A percentile compares a stretch with the other conserved stretches of the same genome.
phyloP scores from a whole-genome alignment of 2,113 vertebrate species.

The Carassius carassius region DNA sequence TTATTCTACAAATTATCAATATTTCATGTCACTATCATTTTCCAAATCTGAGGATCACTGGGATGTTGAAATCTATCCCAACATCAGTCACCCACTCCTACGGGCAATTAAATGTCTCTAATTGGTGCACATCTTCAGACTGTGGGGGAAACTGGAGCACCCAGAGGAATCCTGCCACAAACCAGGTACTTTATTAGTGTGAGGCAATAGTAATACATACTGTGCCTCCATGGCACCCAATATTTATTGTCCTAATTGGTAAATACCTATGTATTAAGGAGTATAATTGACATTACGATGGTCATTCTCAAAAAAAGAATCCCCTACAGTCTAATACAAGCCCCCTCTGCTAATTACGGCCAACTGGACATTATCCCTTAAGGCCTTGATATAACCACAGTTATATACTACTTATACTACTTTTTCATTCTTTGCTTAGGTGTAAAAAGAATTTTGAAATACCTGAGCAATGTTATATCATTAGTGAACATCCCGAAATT shows the following conservation, averaged over 20 bases:
- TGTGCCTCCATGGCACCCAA: neutral
- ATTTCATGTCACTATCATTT: neutral
- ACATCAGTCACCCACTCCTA: constrained; percentile 1
- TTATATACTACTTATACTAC: too few species aligned
- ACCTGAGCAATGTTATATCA: too few species aligned
- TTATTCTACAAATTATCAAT: neutral
- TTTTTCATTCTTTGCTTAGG: neutral
- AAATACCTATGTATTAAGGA: too few species aligned
- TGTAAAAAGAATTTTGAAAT: too few species aligned
- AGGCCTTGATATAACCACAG: too few species aligned
- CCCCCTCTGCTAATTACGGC: too few species aligned
- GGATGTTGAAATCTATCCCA: too few species aligned
- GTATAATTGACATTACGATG: too few species aligned
- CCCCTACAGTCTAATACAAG: too few species aligned
- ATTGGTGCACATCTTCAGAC: neutral
- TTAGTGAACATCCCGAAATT: too few species aligned
- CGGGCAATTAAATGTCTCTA: neutral
- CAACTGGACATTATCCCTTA: too few species aligned
- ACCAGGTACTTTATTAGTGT: neutral
- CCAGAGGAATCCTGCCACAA: neutral
- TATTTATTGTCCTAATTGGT: neutral
- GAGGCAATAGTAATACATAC: neutral
- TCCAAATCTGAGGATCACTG: neutral
- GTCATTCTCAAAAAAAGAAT: too few species aligned
- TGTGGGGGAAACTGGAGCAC: neutral